Base-by-base conservation (phyloP, 2,797 vertebrate genomes). In the Momotus momota region DNA sequence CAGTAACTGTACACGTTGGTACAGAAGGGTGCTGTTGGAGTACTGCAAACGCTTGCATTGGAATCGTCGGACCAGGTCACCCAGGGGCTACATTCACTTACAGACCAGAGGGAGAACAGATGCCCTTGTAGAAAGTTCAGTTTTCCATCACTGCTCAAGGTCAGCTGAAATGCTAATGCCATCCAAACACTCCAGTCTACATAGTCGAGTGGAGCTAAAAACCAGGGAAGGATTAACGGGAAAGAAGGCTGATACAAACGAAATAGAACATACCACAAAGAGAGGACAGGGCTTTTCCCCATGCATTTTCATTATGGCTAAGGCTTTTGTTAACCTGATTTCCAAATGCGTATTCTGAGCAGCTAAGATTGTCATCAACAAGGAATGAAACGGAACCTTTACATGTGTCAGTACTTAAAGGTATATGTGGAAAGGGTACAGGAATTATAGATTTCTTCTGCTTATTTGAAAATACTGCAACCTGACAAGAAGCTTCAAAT, bases 21-120 rank as follows among this genome's bases (percentile, higher is more conserved):
- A 12, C 23, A 80, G 54, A 45, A 2, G 4, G 1, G 12, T 46
- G 80, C 8, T 26, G 6, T 38, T 43, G 29, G 26, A 40, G n/a
- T 22, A 27, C 13, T 65, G 40, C 38, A 43, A 43, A 31, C 2
- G 1, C 43, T 27, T 41, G 8, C 57, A 7, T 6, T 60, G 49
- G 45, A 40, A 33, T 61, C 54, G 20, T 25, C 0, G 0, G 16
- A 67, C 7, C 26, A 9, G 33, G 6, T 27, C 33, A 41, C 9
- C 22, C 48, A 43, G 35, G 38, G 12, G 7, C 64, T 67, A 16
- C 41, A 13, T 45, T 71, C 31, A 33, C 17, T 41, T 55, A 69
- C 0, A 1, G 49, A 81, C 6, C 48, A 75, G 38, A 41, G 1
- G 40, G 45, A 43, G 48, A 51, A 29, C 0, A 0, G 31, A 52